Percentiles rank a stretch among this genome's conserved stretches.
Conservation (phyloP, 2,888 invertebrate genomes). For the Ophion ellenae region DNA sequence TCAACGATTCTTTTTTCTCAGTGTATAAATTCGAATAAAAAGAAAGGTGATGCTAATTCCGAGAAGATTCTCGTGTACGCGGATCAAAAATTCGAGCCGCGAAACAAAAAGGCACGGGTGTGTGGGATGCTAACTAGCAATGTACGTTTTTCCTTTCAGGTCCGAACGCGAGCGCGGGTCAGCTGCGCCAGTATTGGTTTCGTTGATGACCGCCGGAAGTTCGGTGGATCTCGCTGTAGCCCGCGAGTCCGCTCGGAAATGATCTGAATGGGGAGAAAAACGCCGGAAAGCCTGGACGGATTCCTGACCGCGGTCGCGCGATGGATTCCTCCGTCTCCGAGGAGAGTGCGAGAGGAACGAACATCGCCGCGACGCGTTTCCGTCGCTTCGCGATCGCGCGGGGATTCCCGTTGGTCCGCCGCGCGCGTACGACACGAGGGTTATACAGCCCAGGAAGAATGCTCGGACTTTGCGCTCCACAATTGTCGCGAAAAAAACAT, state of each 20-base stretch:
- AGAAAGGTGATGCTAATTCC: too few species aligned
- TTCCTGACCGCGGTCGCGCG: slow-evolving; percentile 54
- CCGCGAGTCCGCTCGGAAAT: slow-evolving; percentile 25
- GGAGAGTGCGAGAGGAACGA: slow-evolving; percentile 3
- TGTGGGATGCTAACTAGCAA: background rate
- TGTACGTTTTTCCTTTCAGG: slow-evolving; percentile 50
- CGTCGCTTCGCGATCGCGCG: slow-evolving; percentile 3
- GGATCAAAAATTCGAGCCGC: background rate
- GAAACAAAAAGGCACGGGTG: background rate
- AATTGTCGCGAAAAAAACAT: slow-evolving; percentile 12
- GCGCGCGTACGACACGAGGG: background rate
- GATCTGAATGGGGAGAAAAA: slow-evolving; percentile 34
- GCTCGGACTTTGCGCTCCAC: background rate
- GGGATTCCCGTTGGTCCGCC: too few species aligned
- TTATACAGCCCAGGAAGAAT: background rate
- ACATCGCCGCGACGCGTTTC: slow-evolving; percentile 18
- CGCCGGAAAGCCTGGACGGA: slow-evolving; percentile 64
- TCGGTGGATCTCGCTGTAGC: slow-evolving; percentile 34
- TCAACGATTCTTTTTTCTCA: too few species aligned
- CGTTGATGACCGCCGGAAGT: slow-evolving; percentile 54
- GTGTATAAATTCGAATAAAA: too few species aligned
- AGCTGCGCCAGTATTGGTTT: slow-evolving; percentile 67
- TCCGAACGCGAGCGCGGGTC: slow-evolving; percentile 61
- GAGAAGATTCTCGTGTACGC: background rate
- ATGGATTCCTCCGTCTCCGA: slow-evolving; percentile 34